phyloP scores from a whole-genome alignment of 1,140 invertebrate genomes.

The Halyomorpha halys region DNA sequence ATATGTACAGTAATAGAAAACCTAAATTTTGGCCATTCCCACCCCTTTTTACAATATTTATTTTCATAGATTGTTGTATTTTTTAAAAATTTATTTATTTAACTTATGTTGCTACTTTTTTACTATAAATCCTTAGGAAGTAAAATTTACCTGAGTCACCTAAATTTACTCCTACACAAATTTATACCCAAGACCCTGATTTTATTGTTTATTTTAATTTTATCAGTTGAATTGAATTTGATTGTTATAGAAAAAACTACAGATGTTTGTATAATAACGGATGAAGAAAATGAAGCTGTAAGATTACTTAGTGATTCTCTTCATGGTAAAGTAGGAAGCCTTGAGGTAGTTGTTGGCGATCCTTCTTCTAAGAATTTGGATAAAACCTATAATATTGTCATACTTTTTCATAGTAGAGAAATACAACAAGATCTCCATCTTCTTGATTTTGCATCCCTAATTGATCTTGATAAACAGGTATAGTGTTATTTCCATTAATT shows the following conservation, averaged over 20 bases:
- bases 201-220: background rate
- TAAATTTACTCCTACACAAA: too few species aligned
- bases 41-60: too few species aligned
- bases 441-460: slow-evolving; percentile 30
- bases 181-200: too few species aligned
- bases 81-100: too few species aligned
- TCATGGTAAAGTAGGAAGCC: slow-evolving; percentile 19
- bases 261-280: slow-evolving; percentile 30
- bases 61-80: too few species aligned
- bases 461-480: slow-evolving; percentile 31
- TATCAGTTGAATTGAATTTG: background rate
- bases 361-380: slow-evolving; percentile 5
- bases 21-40: too few species aligned
- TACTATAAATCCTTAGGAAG: too few species aligned
- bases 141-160: too few species aligned
- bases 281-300: slow-evolving; percentile 26
- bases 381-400: slow-evolving; percentile 30
- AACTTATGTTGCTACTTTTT: too few species aligned
- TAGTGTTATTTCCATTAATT: background rate
- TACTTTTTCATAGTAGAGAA: slow-evolving; percentile 31
- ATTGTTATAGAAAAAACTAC: slow-evolving; percentile 28
- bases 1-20: too few species aligned
- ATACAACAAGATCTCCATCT: slow-evolving; percentile 32
- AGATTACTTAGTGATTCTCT: slow-evolving; percentile 25
- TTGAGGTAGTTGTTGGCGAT: slow-evolving; percentile 24